phyloP scores from a whole-genome alignment of 2,888 invertebrate species.

The Matsumyia berberina region DNA sequence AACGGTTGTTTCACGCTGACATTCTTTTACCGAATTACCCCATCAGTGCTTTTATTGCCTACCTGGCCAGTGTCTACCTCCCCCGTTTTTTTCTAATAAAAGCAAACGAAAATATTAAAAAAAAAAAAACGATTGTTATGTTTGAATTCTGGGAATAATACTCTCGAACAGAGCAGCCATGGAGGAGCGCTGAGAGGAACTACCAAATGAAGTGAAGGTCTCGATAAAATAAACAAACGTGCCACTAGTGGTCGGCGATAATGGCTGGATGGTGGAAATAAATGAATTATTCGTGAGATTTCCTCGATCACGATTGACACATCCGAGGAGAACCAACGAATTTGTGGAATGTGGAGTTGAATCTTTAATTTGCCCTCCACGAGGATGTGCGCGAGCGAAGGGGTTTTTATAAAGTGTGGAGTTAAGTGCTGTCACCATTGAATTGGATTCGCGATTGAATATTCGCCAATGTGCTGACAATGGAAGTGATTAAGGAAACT shows the following conservation, averaged over 20 bases:
- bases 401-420: constrained; percentile 4
- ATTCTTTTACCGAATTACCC: constrained; percentile 7
- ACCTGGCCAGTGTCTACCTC: neutral
- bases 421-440: neutral
- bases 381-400: constrained; percentile 11
- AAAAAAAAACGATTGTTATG: constrained; percentile 2
- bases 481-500: neutral
- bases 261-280: constrained; percentile 37
- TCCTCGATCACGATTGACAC: constrained; percentile 58
- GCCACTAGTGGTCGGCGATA: constrained; percentile 29
- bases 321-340: constrained; percentile 40
- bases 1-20: constrained; percentile 14
- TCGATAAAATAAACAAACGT: constrained; percentile 17
- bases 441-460: neutral
- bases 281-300: constrained; percentile 62
- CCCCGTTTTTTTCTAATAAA: neutral
- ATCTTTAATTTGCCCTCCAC: constrained; percentile 42
- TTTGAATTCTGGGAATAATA: neutral
- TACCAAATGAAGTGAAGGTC: neutral
- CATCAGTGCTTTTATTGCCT: constrained; percentile 12
- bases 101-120: neutral
- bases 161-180: neutral
- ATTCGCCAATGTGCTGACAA: neutral
- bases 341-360: constrained; percentile 28
- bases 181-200: neutral